Conservation (phyloP, 1,140 invertebrate genomes). For the Metaphire vulgaris region DNA sequence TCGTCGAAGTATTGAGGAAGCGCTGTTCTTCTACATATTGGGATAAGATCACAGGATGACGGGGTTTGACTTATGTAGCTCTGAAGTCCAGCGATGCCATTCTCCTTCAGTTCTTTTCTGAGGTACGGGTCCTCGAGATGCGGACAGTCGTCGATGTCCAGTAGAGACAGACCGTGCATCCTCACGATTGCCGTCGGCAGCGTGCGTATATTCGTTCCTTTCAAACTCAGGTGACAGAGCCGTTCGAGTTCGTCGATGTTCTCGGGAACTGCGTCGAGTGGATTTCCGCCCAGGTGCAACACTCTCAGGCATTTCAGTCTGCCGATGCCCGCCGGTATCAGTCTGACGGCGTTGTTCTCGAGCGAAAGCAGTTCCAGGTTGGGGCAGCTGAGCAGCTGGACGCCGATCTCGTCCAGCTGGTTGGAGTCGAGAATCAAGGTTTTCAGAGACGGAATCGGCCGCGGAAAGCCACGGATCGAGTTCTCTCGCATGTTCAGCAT, state of each 20-base stretch:
- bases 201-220: neutral
- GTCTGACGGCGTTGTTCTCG: neutral
- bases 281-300: neutral
- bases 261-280: neutral
- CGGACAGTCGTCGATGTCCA: neutral
- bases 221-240: neutral
- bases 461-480: neutral
- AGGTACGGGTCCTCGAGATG: too few relatives aligned
- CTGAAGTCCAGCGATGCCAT: too few relatives aligned
- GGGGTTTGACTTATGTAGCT: too few relatives aligned
- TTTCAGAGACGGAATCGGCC: neutral
- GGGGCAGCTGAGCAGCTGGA: neutral
- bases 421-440: neutral
- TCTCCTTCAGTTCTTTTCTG: too few relatives aligned
- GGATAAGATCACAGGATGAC: too few relatives aligned
- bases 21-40: too few relatives aligned
- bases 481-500: constrained; percentile 8
- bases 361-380: constrained; percentile 10
- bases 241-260: neutral
- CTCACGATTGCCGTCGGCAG: neutral
- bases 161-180: neutral
- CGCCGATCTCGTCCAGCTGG: neutral
- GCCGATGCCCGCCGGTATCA: neutral
- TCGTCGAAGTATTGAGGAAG: too few relatives aligned
- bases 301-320: constrained; percentile 1